Conservation (phyloP, 1,140 invertebrate species). For the Chelonus insularis region DNA sequence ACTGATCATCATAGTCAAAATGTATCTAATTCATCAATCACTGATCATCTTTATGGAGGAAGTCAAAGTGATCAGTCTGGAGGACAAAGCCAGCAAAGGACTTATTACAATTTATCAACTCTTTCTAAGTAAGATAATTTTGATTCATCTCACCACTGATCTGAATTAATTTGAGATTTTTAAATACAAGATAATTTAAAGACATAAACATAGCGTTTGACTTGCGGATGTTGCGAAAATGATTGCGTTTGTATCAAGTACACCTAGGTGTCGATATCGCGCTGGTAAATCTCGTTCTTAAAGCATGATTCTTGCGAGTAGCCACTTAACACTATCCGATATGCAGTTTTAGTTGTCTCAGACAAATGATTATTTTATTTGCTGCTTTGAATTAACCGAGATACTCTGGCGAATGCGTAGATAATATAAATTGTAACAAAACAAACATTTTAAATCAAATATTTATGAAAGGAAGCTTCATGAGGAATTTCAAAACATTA, state of each 20-base stretch:
- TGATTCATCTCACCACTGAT: too few species aligned
- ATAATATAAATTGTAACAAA: neutral
- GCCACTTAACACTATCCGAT: constrained; percentile 21
- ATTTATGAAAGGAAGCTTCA: too few species aligned
- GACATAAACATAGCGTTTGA: too few species aligned
- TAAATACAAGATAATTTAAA: too few species aligned
- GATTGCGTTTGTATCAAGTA: too few species aligned
- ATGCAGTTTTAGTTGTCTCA: neutral
- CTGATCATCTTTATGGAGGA: constrained; percentile 27
- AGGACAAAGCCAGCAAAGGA: constrained; percentile 31
- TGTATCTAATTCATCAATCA: constrained; percentile 6
- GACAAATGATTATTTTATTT: constrained; percentile 2
- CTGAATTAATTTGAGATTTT: too few species aligned
- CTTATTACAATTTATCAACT: constrained; percentile 49
- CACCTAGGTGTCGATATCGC: too few species aligned
- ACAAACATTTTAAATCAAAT: too few species aligned
- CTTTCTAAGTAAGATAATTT: constrained; percentile 56
- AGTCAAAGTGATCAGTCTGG: constrained; percentile 8
- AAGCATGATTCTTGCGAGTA: neutral
- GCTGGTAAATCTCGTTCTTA: too few species aligned
- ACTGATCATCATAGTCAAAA: constrained; percentile 11
- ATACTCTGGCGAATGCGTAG: neutral
- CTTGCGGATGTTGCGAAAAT: too few species aligned
- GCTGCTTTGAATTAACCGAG: constrained; percentile 5
- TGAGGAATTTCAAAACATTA: too few species aligned